Base-by-base conservation (phyloP, 2,113 vertebrate genomes). In the Nycticebus coucang region DNA sequence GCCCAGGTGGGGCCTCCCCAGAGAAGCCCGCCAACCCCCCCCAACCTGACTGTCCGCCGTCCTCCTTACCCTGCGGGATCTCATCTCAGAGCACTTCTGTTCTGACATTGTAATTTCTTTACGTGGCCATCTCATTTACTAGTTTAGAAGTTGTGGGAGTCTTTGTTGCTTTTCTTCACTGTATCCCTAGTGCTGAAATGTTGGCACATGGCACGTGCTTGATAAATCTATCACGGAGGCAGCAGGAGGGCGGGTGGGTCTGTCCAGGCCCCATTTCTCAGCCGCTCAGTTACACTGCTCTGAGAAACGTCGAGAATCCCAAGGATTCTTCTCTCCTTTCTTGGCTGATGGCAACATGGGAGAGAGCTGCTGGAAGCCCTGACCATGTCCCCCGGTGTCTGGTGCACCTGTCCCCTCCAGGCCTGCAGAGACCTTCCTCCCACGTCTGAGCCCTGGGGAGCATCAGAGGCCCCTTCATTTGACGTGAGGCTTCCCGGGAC, bases 401-500 rank as follows among this genome's bases (percentile, higher is more conserved):
- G 11, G 26, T 11, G 2, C 14, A 11, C 18, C 19, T 57, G 35
- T 17, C 50, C 55, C 74, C 14, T 28, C 28, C 18, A 33, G 3
- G 24, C 41, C 86, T 7, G 8, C 26, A 28, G 35, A 60, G 12
- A 66, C 33, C 10, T 74, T 72, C 79, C 72, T 93, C 84, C 80
- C 74, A 60, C 35, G 24, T 37, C 79, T 64, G 30, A 50, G 72
- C 69, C 75, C 77, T 33, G 1, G 33, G 24, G 71, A 81, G 66
- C 87, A 85, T 45, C 80, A 15, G 62, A 92, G 50, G 50, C 77
- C 82, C 24, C 3, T 85, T 64, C 92, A 62, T 62, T 94, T 82
- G 62, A 75, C 21, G 26, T 28, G 88, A 74, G 77, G 21, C 86
- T 91, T 94, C 85, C 62, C 9, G 37, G 90, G 95, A 92, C 55